Evolutionary conservation across 2,113 vertebrate species (phyloP).

Genomic region (Spilogale gracilis): DNA sequence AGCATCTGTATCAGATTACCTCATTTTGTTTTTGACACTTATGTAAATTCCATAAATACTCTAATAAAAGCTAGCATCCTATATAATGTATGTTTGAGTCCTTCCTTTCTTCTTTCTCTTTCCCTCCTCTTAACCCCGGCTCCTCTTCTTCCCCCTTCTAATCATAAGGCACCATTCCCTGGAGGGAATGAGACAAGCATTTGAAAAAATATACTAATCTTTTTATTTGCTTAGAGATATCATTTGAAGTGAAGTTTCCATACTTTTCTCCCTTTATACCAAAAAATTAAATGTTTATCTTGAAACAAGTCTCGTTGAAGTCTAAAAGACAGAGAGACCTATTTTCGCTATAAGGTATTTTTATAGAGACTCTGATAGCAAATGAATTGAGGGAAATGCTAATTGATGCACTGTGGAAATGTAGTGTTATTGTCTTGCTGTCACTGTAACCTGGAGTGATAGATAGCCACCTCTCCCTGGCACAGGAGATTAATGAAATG

Average conservation of each 20-base stretch:
- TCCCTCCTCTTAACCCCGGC: not conserved
- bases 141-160: not conserved
- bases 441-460: conserved; percentile 70
- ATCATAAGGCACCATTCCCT: not conserved
- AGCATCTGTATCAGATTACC: not conserved
- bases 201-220: not conserved
- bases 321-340: conserved; percentile 34
- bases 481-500: conserved; percentile 77
- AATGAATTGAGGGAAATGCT: conserved; percentile 62
- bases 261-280: conserved; percentile 48
- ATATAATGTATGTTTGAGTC: not conserved
- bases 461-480: conserved; percentile 38
- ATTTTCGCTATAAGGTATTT: conserved; percentile 50
- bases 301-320: conserved; percentile 45
- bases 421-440: conserved; percentile 68
- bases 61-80: conserved; percentile 7
- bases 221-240: conserved; percentile 42
- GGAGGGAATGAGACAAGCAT: not conserved
- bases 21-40: not conserved
- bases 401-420: conserved; percentile 38
- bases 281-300: conserved; percentile 45
- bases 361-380: conserved; percentile 56
- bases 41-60: conserved; percentile 50
- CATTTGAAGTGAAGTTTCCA: conserved; percentile 10
- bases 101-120: not conserved